Conservation (phyloP, 2,888 invertebrate species). For the Microplitis manilae region DNA sequence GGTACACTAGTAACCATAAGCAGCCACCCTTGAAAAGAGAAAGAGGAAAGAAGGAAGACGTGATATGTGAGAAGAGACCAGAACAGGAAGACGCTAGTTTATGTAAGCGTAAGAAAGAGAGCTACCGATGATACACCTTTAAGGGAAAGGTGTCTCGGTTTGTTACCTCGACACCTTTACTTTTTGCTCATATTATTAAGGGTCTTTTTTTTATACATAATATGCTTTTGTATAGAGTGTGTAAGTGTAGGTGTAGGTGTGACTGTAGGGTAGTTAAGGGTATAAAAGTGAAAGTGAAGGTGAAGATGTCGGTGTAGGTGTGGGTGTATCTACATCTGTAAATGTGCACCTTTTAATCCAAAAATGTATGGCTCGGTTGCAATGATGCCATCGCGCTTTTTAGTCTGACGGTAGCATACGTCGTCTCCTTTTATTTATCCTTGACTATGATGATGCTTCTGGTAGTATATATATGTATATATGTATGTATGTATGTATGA, state of each 20-base stretch:
- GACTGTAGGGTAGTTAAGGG: too few relatives aligned
- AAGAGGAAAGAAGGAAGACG: conserved; percentile 17
- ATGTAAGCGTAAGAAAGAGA: conserved; percentile 17
- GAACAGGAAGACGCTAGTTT: background rate
- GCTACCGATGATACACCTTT: background rate
- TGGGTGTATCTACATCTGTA: too few relatives aligned
- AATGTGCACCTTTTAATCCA: too few relatives aligned
- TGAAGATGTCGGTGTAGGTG: too few relatives aligned
- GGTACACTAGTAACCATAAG: conserved; percentile 5
- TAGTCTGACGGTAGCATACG: too few relatives aligned
- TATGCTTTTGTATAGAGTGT: too few relatives aligned
- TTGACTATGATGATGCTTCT: background rate
- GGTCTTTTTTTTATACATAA: too few relatives aligned
- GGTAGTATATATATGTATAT: background rate
- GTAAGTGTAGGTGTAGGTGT: too few relatives aligned
- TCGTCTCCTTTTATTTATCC: background rate
- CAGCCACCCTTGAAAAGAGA: conserved; percentile 48
- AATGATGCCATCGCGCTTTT: too few relatives aligned
- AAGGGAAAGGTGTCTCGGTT: conserved; percentile 13
- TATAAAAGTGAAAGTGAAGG: too few relatives aligned
- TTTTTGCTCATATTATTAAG: background rate
- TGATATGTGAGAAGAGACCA: background rate
- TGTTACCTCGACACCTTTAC: conserved; percentile 1
- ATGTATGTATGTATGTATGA: conserved; percentile 41
- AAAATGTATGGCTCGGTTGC: too few relatives aligned